Evolutionary conservation across 1,140 invertebrate genomes (phyloP).

Genomic region (Philaenus spumarius): DNA sequence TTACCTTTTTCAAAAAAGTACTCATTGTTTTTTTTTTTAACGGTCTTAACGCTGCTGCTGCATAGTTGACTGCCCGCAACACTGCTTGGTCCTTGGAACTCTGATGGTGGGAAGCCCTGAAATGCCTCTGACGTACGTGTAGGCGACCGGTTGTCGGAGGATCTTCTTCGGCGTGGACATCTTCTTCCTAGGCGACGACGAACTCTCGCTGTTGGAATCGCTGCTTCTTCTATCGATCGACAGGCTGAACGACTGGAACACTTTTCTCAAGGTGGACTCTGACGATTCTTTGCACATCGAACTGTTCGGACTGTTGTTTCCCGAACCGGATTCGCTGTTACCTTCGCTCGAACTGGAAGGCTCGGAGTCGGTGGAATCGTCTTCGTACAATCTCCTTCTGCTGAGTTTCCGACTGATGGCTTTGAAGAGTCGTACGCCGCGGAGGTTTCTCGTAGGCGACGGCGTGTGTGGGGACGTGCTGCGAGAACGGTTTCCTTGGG

Average conservation of each 20-base stretch:
- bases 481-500: background rate
- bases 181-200: slow-evolving; percentile 6
- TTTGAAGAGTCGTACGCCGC: slow-evolving; percentile 23
- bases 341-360: slow-evolving; percentile 19
- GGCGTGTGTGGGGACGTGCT: slow-evolving; percentile 4
- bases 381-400: slow-evolving; percentile 7
- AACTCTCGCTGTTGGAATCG: slow-evolving; percentile 17
- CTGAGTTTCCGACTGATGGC: slow-evolving; percentile 19
- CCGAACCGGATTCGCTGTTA: slow-evolving; percentile 8
- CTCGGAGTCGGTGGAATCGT: slow-evolving; percentile 24
- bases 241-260: slow-evolving; percentile 9
- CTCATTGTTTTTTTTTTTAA: no score
- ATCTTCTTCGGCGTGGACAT: slow-evolving; percentile 48
- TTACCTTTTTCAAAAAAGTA: no score
- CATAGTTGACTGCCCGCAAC: background rate
- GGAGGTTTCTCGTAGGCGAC: slow-evolving; percentile 7
- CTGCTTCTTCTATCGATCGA: slow-evolving; percentile 19
- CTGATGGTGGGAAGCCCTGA: slow-evolving; percentile 71
- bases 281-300: background rate
- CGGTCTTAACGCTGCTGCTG: no score
- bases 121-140: slow-evolving; percentile 68
- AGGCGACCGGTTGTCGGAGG: slow-evolving; percentile 62
- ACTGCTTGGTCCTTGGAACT: slow-evolving; percentile 47
- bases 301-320: slow-evolving; percentile 11
- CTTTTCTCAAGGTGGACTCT: slow-evolving; percentile 2